phyloP scores from a whole-genome alignment of 2,797 vertebrate genomes.

The Cryptoprocta ferox region DNA sequence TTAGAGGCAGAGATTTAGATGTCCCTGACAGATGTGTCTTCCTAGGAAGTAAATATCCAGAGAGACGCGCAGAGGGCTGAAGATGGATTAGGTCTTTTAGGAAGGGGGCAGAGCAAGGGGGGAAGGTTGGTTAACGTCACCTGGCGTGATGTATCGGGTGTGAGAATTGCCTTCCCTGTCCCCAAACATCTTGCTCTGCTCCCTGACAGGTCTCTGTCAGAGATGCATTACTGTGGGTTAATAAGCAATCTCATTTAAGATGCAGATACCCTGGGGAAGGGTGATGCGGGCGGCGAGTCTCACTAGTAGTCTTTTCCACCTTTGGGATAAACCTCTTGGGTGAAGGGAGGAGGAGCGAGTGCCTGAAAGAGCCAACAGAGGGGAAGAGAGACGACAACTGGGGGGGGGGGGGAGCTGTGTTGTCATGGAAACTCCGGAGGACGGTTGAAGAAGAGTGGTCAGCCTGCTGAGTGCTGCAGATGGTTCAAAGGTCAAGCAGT shows the following conservation, averaged over 20 bases:
- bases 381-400: background rate
- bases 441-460: conserved; percentile 22
- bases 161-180: background rate
- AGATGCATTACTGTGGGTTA: conserved; percentile 64
- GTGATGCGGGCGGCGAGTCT: background rate
- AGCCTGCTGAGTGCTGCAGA: background rate
- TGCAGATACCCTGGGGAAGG: conserved; percentile 40
- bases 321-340: conserved; percentile 16
- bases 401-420: background rate
- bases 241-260: conserved; percentile 63
- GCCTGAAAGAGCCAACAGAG: background rate
- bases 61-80: background rate
- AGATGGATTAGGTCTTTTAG: conserved; percentile 63
- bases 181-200: conserved; percentile 16
- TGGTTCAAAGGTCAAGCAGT: conserved; percentile 53
- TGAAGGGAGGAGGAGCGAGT: conserved; percentile 9
- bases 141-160: conserved; percentile 45
- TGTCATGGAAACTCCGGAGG: conserved; percentile 20
- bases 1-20: background rate
- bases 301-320: conserved; percentile 46
- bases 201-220: conserved; percentile 50
- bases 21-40: conserved; percentile 37
- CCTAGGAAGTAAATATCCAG: conserved; percentile 16
- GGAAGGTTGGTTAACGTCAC: conserved; percentile 47
- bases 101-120: background rate